phyloP scores from a whole-genome alignment of 2,888 invertebrate genomes.

The Sphecodes monilicornis region DNA sequence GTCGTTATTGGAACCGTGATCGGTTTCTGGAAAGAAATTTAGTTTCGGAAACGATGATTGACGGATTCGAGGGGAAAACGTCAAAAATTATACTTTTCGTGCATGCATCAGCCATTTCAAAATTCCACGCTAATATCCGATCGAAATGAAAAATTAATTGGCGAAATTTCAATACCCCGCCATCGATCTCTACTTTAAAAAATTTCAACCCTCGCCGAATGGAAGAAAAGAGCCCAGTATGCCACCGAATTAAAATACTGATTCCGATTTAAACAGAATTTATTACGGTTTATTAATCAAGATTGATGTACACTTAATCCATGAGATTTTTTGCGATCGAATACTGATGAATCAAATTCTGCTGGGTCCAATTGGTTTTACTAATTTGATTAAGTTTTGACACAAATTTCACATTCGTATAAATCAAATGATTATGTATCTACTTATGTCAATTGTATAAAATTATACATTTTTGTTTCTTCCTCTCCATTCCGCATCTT shows the following conservation, averaged over 20 bases:
- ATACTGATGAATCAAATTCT: background rate
- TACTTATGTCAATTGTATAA: background rate
- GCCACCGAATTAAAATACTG: background rate
- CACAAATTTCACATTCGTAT: background rate
- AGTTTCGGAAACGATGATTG: slow-evolving; percentile 24
- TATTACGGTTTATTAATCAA: background rate
- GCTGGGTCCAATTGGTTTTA: too few relatives aligned
- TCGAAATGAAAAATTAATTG: slow-evolving; percentile 13
- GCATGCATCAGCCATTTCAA: background rate
- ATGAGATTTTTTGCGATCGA: background rate
- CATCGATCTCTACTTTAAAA: background rate
- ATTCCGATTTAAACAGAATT: background rate
- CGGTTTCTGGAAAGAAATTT: slow-evolving; percentile 9
- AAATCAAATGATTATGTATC: background rate
- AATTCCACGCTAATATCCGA: background rate
- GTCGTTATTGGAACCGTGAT: background rate
- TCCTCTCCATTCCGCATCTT: background rate
- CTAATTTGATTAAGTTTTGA: background rate
- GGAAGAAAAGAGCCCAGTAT: background rate
- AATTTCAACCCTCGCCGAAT: background rate
- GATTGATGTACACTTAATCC: background rate
- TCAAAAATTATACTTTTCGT: background rate
- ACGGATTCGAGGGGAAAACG: background rate
- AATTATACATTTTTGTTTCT: too few relatives aligned
- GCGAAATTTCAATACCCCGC: background rate